Base-by-base conservation (phyloP, 2,113 vertebrate genomes). In the Pedetes capensis region DNA sequence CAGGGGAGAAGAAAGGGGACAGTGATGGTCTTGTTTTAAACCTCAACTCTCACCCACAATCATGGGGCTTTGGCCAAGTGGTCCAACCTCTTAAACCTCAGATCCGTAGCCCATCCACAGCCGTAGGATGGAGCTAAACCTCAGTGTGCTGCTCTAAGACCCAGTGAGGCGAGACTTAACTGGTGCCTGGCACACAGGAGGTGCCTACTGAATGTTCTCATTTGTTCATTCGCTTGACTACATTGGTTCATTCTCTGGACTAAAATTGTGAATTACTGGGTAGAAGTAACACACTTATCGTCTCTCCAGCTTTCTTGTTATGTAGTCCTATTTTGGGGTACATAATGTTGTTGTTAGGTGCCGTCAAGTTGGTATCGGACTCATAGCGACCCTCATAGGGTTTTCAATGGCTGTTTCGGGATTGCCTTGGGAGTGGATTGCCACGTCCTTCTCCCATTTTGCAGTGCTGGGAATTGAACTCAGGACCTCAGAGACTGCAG, bases 1-100 rank as follows among this genome's bases (percentile, higher is more conserved):
- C 0, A 0, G 9, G 2, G 1, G 16, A 3, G 27, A 1, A 17
- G 13, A 20, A 27, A 14, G 17, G 2, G 6, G 6, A 20, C 11
- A 27, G 32, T 3, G 9, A n/a, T 17, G 22, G 27, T 87, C 57
- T 83, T 12, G 18, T 37, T 69, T 89, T 61, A 47, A 42, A 59
- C 8, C 2, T 64, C 23, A 25, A 13, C 47, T 53, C 63, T 86
- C 29, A 51, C 39, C 18, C 49, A 32, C 4, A 64, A 44, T 42
- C 5, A 0, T 6, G 29, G 69, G 20, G 37, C 53, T 53, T 47
- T 18, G 27, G 57, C 37, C 37, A 63, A 7, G 9, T 37, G 23
- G 2, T 49, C 25, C 63, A 55, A 42, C 22, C 20, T 47, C 44
- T 14, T 7, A 2, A 49, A 18, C 39, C 39, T 47, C 22, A 49